phyloP scores from a whole-genome alignment of 2,113 vertebrate species.

The Cyanoramphus novaezelandiae region DNA sequence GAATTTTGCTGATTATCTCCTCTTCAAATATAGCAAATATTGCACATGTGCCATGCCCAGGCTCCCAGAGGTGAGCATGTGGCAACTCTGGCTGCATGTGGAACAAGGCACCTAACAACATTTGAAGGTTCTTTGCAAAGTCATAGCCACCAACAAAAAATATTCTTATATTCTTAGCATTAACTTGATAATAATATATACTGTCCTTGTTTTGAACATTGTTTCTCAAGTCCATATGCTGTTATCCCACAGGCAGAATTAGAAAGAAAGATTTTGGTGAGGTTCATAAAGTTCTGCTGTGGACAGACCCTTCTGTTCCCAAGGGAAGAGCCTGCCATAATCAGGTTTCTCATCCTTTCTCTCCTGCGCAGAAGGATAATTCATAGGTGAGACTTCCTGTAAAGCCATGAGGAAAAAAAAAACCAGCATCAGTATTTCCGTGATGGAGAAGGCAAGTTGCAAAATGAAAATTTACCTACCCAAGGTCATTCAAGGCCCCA shows the following conservation, averaged over 20 bases:
- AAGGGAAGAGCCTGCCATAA: not conserved
- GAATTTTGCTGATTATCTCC: not conserved
- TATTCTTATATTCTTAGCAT: not conserved
- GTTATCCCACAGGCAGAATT: not conserved
- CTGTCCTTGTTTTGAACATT: not conserved
- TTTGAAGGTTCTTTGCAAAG: not conserved
- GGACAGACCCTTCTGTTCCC: not conserved
- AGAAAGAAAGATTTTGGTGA: not conserved
- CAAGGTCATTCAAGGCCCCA: not conserved
- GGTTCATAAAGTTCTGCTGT: not conserved
- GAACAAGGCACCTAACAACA: not conserved
- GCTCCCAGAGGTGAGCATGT: not conserved
- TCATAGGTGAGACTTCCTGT: not conserved
- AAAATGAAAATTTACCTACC: not conserved
- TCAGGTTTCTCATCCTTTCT: not conserved
- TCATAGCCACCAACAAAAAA: not conserved
- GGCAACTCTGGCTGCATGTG: not conserved
- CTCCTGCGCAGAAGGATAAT: not conserved
- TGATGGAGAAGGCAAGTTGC: not conserved
- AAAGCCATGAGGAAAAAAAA: not conserved
- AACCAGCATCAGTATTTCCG: not conserved
- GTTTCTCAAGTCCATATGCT: not conserved
- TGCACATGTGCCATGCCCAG: not conserved
- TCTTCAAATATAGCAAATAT: not conserved
- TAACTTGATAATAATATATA: not conserved